A percentile compares a stretch with the other conserved stretches of the same genome.
Evolutionary conservation across 2,797 vertebrate species (phyloP).

Genomic region (Cossypha polioptera): DNA sequence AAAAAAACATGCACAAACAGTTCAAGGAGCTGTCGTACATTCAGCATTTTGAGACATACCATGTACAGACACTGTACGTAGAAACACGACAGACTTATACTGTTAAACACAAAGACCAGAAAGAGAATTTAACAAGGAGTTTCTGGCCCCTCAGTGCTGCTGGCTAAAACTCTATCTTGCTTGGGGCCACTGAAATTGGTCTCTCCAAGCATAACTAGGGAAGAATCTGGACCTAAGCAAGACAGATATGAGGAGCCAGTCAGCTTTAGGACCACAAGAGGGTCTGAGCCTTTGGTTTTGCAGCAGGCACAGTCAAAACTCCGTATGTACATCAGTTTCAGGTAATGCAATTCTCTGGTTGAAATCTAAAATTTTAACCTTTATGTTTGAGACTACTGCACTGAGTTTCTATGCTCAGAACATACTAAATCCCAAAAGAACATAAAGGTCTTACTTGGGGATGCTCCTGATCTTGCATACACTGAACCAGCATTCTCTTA

Average conservation of each 20-base stretch:
- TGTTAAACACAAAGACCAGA: not conserved
- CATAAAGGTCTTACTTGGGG: constrained; percentile 80
- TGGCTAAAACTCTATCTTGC: not conserved
- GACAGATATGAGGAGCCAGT: not conserved
- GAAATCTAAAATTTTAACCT: not conserved
- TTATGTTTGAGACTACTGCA: not conserved
- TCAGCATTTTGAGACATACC: not conserved
- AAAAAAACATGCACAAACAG: not conserved
- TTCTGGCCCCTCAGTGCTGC: not conserved
- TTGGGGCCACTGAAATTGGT: not conserved
- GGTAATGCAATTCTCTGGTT: not conserved
- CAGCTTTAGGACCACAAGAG: not conserved
- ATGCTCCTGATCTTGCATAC: constrained; percentile 97
- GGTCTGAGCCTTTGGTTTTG: not conserved
- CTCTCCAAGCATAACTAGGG: not conserved
- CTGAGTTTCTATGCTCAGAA: not conserved
- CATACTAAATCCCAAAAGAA: not conserved
- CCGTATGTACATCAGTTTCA: not conserved
- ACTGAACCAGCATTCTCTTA: constrained; percentile 97
- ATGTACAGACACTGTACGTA: not conserved
- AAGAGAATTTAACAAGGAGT: not conserved
- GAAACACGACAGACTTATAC: not conserved
- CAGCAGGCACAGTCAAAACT: not conserved
- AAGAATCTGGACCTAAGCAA: not conserved
- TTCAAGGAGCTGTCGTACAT: not conserved